Percentiles rank a stretch among this genome's conserved stretches.
Conservation (phyloP, 2,113 vertebrate genomes). For the Tenrec ecaudatus region DNA sequence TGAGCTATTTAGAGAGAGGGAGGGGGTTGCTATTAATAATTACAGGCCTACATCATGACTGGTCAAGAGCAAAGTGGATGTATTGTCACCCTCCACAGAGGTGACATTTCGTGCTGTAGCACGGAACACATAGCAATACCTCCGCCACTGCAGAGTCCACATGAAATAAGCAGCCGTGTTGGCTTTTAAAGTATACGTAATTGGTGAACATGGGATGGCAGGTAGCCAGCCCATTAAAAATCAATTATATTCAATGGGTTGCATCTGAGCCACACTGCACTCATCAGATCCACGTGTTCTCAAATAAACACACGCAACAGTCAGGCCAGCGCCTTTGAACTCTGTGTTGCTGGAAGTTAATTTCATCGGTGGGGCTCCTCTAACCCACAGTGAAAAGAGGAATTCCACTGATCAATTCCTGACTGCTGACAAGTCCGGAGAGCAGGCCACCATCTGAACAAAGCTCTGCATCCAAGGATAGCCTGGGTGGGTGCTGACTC, state of each 20-base stretch:
- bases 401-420: slow-evolving; percentile 23
- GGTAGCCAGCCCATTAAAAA: slow-evolving; percentile 78
- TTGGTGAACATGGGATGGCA: slow-evolving; percentile 80
- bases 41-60: neutral
- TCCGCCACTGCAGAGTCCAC: slow-evolving; percentile 22
- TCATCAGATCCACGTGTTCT: slow-evolving; percentile 76
- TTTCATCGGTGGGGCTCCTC: slow-evolving; percentile 61
- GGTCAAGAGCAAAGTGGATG: neutral
- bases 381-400: slow-evolving; percentile 59
- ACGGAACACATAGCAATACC: neutral
- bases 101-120: neutral
- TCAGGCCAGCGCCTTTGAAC: slow-evolving; percentile 71
- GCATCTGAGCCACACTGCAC: slow-evolving; percentile 75
- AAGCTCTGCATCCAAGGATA: slow-evolving; percentile 27
- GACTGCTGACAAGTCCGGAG: slow-evolving; percentile 52
- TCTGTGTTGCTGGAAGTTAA: slow-evolving; percentile 53
- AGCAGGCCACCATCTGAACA: slow-evolving; percentile 31
- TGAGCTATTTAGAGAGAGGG: slow-evolving; percentile 25
- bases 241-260: slow-evolving; percentile 74
- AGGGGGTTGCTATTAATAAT: slow-evolving; percentile 15
- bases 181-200: slow-evolving; percentile 75
- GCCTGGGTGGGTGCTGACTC: neutral
- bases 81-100: neutral
- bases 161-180: slow-evolving; percentile 72
- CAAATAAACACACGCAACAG: slow-evolving; percentile 75